Conservation (phyloP, 1,140 invertebrate genomes). For the Papilio xuthus region DNA sequence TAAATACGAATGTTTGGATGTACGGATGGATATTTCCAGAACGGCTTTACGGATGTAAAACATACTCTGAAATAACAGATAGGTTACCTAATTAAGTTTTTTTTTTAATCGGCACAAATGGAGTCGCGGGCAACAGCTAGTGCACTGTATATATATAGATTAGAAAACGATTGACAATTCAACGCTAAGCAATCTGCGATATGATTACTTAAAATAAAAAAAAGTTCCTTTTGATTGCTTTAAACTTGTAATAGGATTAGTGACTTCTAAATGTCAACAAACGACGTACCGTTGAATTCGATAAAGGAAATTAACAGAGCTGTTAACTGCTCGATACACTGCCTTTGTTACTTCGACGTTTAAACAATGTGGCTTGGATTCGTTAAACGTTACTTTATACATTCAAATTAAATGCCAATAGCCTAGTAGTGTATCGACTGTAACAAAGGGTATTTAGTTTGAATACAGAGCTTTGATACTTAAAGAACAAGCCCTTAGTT, state of each 20-base stretch:
- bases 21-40: too few relatives aligned
- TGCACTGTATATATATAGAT: too few relatives aligned
- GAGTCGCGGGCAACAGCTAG: too few relatives aligned
- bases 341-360: not conserved
- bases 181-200: too few relatives aligned
- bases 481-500: too few relatives aligned
- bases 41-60: too few relatives aligned
- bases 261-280: constrained; percentile 1
- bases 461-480: too few relatives aligned
- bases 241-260: not conserved
- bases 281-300: not conserved
- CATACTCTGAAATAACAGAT: too few relatives aligned
- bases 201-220: not conserved
- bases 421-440: not conserved
- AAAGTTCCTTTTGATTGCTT: not conserved
- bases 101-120: too few relatives aligned
- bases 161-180: too few relatives aligned
- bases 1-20: too few relatives aligned
- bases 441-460: not conserved
- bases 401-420: not conserved
- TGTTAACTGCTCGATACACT: constrained; percentile 3
- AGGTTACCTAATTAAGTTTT: too few relatives aligned
- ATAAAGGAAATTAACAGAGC: constrained; percentile 12
- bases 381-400: constrained; percentile 4
- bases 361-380: constrained; percentile 11